These are phyloP conservation scores for Muntiacus muntjak DNA, from an alignment of 2,113 vertebrate genomes.

Conservation along the genomic window DNA sequence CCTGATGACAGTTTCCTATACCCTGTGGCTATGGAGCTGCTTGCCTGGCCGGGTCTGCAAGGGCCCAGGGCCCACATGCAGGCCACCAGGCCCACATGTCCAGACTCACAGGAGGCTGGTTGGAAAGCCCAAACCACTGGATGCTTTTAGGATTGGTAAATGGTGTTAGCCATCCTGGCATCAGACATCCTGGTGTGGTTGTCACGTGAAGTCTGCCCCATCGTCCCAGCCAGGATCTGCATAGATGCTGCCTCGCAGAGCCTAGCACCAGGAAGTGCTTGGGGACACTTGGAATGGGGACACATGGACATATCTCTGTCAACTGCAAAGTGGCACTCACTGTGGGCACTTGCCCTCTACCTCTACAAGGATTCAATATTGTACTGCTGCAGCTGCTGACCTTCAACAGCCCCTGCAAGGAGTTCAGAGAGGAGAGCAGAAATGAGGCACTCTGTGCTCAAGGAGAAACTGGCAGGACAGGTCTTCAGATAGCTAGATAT, in stretches of 20 bases:
- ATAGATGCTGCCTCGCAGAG: neutral
- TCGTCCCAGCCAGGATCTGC: neutral
- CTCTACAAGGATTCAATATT: neutral
- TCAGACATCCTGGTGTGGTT: fast-evolving
- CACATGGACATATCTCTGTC: fast-evolving
- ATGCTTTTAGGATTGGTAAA: neutral
- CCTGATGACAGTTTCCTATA: neutral
- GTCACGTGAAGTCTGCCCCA: fast-evolving
- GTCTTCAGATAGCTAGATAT: neutral
- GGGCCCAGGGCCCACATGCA: fast-evolving
- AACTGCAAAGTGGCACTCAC: neutral
- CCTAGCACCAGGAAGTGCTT: neutral
- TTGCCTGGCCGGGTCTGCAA: fast-evolving
- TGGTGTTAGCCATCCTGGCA: neutral
- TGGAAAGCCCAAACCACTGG: neutral
- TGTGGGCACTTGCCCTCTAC: neutral
- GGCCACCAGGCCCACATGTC: neutral
- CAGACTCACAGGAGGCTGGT: neutral
- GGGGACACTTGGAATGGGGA: fast-evolving
- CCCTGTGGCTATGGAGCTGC: fast-evolving
- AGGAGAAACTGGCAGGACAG: neutral
- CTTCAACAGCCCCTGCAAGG: neutral
- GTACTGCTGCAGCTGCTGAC: neutral
- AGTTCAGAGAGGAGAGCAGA: neutral
- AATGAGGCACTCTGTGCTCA: neutral